These are phyloP conservation scores for Tachycineta bicolor DNA, from an alignment of 2,113 vertebrate species.

Conservation along the genomic window DNA sequence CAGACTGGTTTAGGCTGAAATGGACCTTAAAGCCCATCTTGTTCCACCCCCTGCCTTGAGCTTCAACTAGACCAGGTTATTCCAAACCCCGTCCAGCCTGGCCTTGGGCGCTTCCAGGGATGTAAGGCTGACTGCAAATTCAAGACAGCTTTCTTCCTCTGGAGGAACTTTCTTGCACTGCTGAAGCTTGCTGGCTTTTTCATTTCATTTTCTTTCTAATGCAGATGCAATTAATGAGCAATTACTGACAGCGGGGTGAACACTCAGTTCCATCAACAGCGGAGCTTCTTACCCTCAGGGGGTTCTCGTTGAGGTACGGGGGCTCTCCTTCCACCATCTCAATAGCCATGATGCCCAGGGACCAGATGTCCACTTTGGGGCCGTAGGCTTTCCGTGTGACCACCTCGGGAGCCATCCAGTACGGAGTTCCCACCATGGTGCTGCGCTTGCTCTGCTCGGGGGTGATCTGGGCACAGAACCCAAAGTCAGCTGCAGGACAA, in stretches of 20 bases:
- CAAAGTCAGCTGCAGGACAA: constrained; percentile 89
- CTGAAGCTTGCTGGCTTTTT: background rate
- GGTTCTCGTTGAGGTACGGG: constrained; percentile 98
- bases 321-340: constrained; percentile 99
- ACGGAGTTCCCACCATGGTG: constrained; percentile 98
- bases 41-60: background rate
- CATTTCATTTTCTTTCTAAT: background rate
- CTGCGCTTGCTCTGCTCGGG: constrained; percentile 98
- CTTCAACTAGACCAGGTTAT: background rate
- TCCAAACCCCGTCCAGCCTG: background rate
- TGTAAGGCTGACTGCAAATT: background rate
- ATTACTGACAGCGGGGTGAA: background rate
- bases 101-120: background rate
- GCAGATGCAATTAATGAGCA: background rate
- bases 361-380: constrained; percentile 99
- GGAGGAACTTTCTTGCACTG: background rate
- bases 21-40: background rate
- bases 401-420: constrained; percentile 99
- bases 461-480: constrained; percentile 98
- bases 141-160: background rate
- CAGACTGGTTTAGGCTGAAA: background rate
- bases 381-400: constrained; percentile 97
- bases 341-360: constrained; percentile 97
- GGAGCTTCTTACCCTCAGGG: constrained; percentile 86
- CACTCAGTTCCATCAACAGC: background rate